Conservation (phyloP, 1,140 invertebrate genomes). For the Bactericera cockerelli region DNA sequence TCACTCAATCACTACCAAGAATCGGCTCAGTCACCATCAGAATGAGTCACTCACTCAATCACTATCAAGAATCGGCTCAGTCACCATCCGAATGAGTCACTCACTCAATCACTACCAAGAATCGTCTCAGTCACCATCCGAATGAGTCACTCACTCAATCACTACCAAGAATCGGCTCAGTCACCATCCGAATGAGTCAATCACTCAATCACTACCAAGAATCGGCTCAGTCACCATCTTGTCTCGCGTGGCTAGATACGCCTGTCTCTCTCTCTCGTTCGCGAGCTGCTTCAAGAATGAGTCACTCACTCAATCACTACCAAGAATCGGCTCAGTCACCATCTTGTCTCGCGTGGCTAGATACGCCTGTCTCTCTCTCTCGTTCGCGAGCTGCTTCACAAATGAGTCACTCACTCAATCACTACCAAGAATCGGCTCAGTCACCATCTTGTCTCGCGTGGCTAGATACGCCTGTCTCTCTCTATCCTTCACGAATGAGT, state of each 20-base stretch:
- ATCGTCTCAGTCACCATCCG: slow-evolving; percentile 34
- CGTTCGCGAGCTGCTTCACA: too few relatives aligned
- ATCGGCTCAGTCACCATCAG: slow-evolving; percentile 34
- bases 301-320: not conserved
- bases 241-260: slow-evolving; percentile 63
- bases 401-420: too few relatives aligned
- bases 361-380: slow-evolving; percentile 63
- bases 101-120: slow-evolving; percentile 11
- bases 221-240: slow-evolving; percentile 36
- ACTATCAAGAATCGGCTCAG: slow-evolving; percentile 26
- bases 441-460: slow-evolving; percentile 48
- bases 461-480: slow-evolving; percentile 67
- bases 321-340: slow-evolving; percentile 31
- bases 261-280: slow-evolving; percentile 63
- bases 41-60: too few relatives aligned
- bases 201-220: slow-evolving; percentile 11
- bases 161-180: slow-evolving; percentile 26
- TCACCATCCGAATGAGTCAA: too few relatives aligned
- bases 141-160: too few relatives aligned
- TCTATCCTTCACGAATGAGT: too few relatives aligned
- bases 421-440: slow-evolving; percentile 26
- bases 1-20: slow-evolving; percentile 11
- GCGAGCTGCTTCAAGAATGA: too few relatives aligned
- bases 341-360: slow-evolving; percentile 56
- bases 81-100: too few relatives aligned